A percentile compares a stretch with the other conserved stretches of the same genome.
Evolutionary conservation across 2,888 invertebrate species (phyloP).

Genomic region (Lithophane socia): DNA sequence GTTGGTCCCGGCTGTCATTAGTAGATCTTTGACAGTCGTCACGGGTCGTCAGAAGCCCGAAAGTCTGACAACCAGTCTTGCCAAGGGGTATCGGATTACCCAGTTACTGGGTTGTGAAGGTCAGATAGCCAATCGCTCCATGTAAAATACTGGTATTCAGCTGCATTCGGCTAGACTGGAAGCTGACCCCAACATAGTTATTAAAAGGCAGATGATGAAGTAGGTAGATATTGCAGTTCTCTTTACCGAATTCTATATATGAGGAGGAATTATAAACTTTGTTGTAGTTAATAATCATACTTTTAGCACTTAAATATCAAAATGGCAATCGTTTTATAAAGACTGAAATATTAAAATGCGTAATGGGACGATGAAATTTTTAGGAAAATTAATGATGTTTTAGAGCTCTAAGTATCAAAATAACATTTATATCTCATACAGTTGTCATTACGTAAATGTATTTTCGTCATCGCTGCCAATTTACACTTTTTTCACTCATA

Average conservation of each 20-base stretch:
- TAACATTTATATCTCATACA: conserved; percentile 7
- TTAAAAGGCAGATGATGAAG: too few relatives aligned
- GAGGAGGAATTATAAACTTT: background rate
- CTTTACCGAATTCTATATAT: background rate
- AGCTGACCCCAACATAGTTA: too few relatives aligned
- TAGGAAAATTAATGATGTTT: background rate
- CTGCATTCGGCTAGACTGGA: too few relatives aligned
- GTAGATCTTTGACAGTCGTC: too few relatives aligned
- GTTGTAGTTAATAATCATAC: too few relatives aligned
- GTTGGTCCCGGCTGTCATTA: too few relatives aligned
- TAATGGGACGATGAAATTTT: background rate
- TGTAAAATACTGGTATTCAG: too few relatives aligned
- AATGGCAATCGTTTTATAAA: background rate
- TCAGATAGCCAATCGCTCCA: too few relatives aligned
- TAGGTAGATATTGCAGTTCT: background rate
- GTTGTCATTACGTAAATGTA: conserved; percentile 41
- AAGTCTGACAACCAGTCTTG: too few relatives aligned
- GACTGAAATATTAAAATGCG: background rate
- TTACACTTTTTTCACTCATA: conserved; percentile 25
- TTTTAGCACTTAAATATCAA: background rate
- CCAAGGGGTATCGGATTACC: too few relatives aligned
- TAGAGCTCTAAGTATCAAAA: conserved; percentile 5
- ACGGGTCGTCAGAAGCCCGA: too few relatives aligned
- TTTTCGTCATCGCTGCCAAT: conserved; percentile 47
- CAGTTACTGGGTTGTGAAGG: too few relatives aligned